A percentile compares a stretch with the other conserved stretches of the same genome.
phyloP scores from a whole-genome alignment of 2,888 invertebrate species.

The Ophioninae sp. region DNA sequence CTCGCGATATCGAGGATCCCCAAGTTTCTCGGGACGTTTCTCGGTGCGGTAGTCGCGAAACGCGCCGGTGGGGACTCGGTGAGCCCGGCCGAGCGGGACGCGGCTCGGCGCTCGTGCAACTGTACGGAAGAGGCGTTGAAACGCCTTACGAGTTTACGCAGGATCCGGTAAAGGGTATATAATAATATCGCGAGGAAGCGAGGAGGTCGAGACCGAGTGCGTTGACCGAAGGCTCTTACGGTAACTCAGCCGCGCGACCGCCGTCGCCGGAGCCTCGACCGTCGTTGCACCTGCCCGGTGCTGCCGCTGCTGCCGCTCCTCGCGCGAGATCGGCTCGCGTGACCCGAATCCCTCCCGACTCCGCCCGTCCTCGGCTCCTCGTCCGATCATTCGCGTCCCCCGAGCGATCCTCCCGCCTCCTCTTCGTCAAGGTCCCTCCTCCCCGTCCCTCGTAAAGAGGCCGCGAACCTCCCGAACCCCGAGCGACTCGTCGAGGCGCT shows the following conservation, averaged over 20 bases:
- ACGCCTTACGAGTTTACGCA: conserved; percentile 49
- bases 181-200: conserved; percentile 59
- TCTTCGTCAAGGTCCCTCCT: not conserved
- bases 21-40: not conserved
- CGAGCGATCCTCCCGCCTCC: conserved; percentile 18
- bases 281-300: conserved; percentile 74
- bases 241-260: conserved; percentile 69
- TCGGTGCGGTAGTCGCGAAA: conserved; percentile 8
- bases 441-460: not conserved
- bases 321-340: conserved; percentile 71
- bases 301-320: conserved; percentile 51
- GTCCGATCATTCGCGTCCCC: conserved; percentile 22
- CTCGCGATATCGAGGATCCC: not conserved
- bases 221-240: conserved; percentile 77
- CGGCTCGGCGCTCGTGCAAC: not conserved
- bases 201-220: conserved; percentile 72
- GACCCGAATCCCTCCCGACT: conserved; percentile 68
- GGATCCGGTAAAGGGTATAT: conserved; percentile 48
- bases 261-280: conserved; percentile 46
- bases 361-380: not conserved
- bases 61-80: not conserved
- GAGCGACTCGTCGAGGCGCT: not conserved
- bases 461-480: not conserved
- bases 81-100: conserved; percentile 14
- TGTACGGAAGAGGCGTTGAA: conserved; percentile 30